Percentiles rank a stretch among this genome's conserved stretches.
Conservation (phyloP, 2,888 invertebrate species). For the Aspidiotus rigidus region DNA sequence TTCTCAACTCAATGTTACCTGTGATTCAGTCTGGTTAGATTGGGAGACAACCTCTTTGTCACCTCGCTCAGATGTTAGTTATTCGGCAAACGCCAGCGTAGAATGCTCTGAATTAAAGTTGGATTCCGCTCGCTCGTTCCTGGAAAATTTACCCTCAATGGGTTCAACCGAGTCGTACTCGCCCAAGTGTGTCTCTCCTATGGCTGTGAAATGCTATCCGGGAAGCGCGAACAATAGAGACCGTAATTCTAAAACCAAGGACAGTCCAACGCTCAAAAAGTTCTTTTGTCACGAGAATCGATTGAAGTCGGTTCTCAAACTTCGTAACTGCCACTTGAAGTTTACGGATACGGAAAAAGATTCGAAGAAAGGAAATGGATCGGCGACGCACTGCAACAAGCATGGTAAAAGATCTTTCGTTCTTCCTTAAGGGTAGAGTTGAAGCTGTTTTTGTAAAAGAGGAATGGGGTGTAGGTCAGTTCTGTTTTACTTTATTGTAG, state of each 20-base stretch:
- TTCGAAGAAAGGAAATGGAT: conserved; percentile 1
- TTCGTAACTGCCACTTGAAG: conserved; percentile 25
- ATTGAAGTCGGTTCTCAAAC: conserved; percentile 13
- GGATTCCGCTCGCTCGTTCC: conserved; percentile 20
- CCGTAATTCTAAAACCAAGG: conserved; percentile 19
- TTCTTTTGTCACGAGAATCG: conserved; percentile 23
- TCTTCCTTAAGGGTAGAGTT: too few relatives aligned
- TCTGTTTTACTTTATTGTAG: too few relatives aligned
- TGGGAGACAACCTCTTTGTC: conserved; percentile 38
- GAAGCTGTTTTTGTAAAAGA: too few relatives aligned
- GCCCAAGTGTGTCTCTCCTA: conserved; percentile 23
- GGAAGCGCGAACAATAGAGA: conserved; percentile 16
- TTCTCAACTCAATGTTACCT: conserved; percentile 29
- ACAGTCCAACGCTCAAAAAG: conserved; percentile 18
- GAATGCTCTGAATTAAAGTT: conserved; percentile 29
- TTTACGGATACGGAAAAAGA: conserved; percentile 1
- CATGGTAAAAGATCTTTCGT: too few relatives aligned
- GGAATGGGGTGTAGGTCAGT: too few relatives aligned
- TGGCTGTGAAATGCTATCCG: conserved; percentile 31
- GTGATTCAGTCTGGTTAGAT: conserved; percentile 36
- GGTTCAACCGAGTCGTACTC: conserved; percentile 23
- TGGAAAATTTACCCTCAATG: conserved; percentile 28
- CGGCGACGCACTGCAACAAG: background rate
- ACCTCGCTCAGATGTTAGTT: conserved; percentile 33
- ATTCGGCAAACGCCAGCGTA: conserved; percentile 22